Conservation (phyloP, 92 coral and sea anemone genomes). For the Epizoanthus scotinus region DNA sequence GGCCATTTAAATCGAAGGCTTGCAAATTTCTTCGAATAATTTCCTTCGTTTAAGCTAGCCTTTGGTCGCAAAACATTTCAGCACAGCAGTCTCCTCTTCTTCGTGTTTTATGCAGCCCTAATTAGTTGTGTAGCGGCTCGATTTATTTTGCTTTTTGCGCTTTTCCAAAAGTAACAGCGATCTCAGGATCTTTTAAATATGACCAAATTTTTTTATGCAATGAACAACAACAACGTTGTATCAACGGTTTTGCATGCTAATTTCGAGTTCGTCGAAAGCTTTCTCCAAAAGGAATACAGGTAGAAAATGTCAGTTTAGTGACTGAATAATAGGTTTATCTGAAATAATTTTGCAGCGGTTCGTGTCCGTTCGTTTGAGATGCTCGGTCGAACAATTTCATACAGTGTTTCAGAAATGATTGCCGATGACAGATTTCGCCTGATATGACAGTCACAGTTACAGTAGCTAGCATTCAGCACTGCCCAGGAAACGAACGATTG, state of each 20-base stretch:
- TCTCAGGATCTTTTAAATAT: no score
- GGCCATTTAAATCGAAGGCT: constrained; percentile 34
- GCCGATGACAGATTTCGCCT: constrained; percentile 22
- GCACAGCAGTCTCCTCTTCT: neutral
- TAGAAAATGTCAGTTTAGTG: neutral
- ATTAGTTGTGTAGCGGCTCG: no score
- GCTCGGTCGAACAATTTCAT: no score
- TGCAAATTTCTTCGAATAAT: neutral
- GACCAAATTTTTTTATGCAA: no score
- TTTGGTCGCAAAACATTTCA: neutral
- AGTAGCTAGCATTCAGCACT: neutral
- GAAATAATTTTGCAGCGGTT: neutral
- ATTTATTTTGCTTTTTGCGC: no score
- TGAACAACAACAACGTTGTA: no score
- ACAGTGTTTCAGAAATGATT: neutral
- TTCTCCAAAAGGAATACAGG: neutral
- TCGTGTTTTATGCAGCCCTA: neutral
- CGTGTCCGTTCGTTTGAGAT: neutral
- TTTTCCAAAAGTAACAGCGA: no score
- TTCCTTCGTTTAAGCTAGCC: neutral
- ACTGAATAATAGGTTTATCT: neutral
- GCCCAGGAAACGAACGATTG: neutral
- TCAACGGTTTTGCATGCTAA: neutral
- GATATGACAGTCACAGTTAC: constrained; percentile 4
- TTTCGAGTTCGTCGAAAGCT: no score